Evolutionary conservation across 2,888 invertebrate species (phyloP).

Genomic region (Schrankia costaestrigalis): DNA sequence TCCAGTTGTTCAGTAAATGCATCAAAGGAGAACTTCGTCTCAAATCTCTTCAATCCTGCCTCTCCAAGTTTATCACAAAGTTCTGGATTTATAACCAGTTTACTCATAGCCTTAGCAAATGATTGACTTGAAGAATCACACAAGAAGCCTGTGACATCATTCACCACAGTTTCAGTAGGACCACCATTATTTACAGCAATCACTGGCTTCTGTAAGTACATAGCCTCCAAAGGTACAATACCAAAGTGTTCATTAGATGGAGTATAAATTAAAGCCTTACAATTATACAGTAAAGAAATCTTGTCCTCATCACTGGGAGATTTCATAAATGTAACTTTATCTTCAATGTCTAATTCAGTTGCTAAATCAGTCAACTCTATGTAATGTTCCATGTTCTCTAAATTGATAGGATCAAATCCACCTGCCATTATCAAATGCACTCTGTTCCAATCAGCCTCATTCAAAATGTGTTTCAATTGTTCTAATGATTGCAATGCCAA

Average conservation of each 20-base stretch:
- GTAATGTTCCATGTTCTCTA: slow-evolving; percentile 93
- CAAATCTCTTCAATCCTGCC: slow-evolving; percentile 87
- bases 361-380: slow-evolving; percentile 86
- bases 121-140: slow-evolving; percentile 84
- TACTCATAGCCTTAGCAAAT: slow-evolving; percentile 89
- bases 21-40: slow-evolving; percentile 90
- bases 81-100: slow-evolving; percentile 82
- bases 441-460: slow-evolving; percentile 80
- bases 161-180: slow-evolving; percentile 93
- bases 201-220: slow-evolving; percentile 96
- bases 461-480: slow-evolving; percentile 79
- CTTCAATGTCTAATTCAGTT: slow-evolving; percentile 82
- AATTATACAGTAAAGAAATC: slow-evolving; percentile 87
- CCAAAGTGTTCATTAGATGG: slow-evolving; percentile 99
- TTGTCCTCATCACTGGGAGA: slow-evolving; percentile 94
- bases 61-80: slow-evolving; percentile 85
- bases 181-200: slow-evolving; percentile 98
- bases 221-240: slow-evolving; percentile 99
- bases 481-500: slow-evolving; percentile 92
- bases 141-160: slow-evolving; percentile 90
- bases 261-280: slow-evolving; percentile 94
- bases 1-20: slow-evolving; percentile 87
- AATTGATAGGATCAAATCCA: slow-evolving; percentile 94
- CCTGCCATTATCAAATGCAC: slow-evolving; percentile 96
- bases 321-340: slow-evolving; percentile 90